Evolutionary conservation across 1,140 invertebrate genomes (phyloP).

Genomic region (Achatina immaculata): DNA sequence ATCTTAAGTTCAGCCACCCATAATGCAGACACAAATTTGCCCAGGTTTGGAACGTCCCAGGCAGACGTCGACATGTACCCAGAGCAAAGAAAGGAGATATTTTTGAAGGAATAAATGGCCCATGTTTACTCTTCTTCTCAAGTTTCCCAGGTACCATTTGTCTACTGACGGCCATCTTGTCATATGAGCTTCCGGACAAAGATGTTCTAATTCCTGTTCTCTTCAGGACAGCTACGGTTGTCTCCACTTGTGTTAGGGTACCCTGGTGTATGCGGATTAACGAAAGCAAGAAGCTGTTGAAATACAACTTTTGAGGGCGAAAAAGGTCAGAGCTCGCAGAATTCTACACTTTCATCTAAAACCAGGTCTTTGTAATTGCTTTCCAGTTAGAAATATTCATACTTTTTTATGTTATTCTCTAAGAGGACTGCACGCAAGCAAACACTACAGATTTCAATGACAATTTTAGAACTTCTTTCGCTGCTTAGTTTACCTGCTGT

Average conservation of each 20-base stretch:
- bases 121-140: neutral
- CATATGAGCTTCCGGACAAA: conserved; percentile 5
- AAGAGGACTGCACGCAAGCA: too few species aligned
- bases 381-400: too few species aligned
- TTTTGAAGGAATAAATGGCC: conserved; percentile 1
- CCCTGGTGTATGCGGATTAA: neutral
- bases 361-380: too few species aligned
- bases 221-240: neutral
- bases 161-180: conserved; percentile 13
- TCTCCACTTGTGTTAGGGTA: neutral
- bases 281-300: too few species aligned
- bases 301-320: too few species aligned
- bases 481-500: too few species aligned
- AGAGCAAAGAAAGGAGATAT: neutral
- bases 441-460: too few species aligned
- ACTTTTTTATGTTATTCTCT: too few species aligned
- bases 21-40: conserved; percentile 1
- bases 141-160: neutral
- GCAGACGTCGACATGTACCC: neutral
- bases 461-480: too few species aligned
- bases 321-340: too few species aligned
- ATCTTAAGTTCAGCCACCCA: neutral
- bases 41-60: neutral
- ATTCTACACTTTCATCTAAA: too few species aligned
- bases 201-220: neutral